phyloP scores from a whole-genome alignment of 2,797 vertebrate species.

The Diplodus sargus region DNA sequence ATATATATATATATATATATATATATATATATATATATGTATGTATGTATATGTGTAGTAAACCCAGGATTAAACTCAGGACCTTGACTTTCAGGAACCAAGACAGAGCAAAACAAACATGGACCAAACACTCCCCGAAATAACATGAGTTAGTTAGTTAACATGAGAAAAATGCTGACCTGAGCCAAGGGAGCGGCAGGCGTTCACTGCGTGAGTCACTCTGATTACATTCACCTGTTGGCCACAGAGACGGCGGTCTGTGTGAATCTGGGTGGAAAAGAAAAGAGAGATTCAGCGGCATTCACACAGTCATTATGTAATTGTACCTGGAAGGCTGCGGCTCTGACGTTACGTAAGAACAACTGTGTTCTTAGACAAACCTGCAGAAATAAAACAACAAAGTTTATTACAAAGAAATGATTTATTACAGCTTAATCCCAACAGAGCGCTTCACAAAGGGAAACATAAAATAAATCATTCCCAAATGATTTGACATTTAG shows the following conservation, averaged over 20 bases:
- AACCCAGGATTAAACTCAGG: not conserved
- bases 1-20: too few relatives aligned
- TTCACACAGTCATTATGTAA: slow-evolving; percentile 24
- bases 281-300: not conserved
- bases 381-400: not conserved
- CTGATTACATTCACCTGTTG: slow-evolving; percentile 12
- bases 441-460: fast-evolving
- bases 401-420: not conserved
- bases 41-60: too few relatives aligned
- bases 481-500: not conserved
- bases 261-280: slow-evolving; percentile 13
- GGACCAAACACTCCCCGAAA: slow-evolving; percentile 26
- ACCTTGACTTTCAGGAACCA: not conserved
- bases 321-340: slow-evolving; percentile 1
- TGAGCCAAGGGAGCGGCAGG: slow-evolving; percentile 65
- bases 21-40: too few relatives aligned
- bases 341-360: not conserved
- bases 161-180: slow-evolving; percentile 40
- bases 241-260: slow-evolving; percentile 23
- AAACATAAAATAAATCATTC: not conserved
- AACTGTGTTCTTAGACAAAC: not conserved
- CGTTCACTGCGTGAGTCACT: slow-evolving; percentile 60
- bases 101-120: not conserved
- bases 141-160: slow-evolving; percentile 3
- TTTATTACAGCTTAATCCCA: not conserved